Evolutionary conservation across 2,888 invertebrate species (phyloP), one percentile per base, ranked within the genome.

Genomic region (Drosophila buzzatii): DNA sequence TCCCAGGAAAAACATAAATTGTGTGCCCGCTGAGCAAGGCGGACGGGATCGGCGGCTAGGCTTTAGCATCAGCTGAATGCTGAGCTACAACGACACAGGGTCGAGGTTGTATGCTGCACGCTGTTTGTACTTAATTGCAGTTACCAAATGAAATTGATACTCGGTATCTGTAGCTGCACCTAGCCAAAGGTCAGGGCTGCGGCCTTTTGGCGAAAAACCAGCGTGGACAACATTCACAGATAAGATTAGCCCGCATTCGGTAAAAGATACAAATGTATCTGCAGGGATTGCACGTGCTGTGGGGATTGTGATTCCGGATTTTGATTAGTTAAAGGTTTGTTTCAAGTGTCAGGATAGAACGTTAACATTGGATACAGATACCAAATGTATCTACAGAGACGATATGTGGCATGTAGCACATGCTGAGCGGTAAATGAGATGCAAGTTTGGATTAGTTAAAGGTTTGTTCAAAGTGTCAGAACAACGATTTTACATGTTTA

Each of bases 201-300:
- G 56, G 10, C 51, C 18, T 70, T 79, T 77, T 63, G 59, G 75
- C 75, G 66, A 79, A 76, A 68, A 76, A 74, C 70, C 70, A 77
- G 75, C 63, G 37, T 59, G 55, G 41, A 59, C 7, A 61, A 35
- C 66, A 62, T 58, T 6, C 16, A 20, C 6, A 49, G 85, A 70
- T 81, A 62, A 82, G 82, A 82, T 82, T 53, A 62, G 52, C 82
- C 79, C 79, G 79, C 74, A 78, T 78, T 18, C 18, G 16, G 45
- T 23, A 12, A 14, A n/a, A 58, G 62, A 41, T 68, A 56, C 51
- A 56, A 45, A 62, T 51, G 41, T 68, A 51, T 58, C 53, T 58
- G 37, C 8, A n/a, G 7, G n/a, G 39, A 45, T 27, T 45, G 63
- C 45, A 45, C 41, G 45, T 57, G 61, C 52, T 45, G 33, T 16